Percentiles rank a stretch among this genome's conserved stretches.
Conservation (phyloP, 2,888 invertebrate species). For the Rhogogaster chlorosoma region DNA sequence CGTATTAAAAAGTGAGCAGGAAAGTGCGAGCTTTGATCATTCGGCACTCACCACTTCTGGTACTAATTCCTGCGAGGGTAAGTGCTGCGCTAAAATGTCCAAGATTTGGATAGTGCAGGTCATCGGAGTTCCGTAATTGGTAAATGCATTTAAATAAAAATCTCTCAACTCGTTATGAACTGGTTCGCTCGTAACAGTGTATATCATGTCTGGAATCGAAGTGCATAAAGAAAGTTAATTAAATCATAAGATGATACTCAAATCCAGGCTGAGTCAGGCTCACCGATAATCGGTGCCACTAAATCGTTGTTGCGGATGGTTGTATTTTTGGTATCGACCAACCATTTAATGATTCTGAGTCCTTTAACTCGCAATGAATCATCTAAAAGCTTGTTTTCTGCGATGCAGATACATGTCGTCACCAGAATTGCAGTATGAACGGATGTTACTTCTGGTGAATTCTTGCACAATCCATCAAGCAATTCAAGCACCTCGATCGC, state of each 20-base stretch:
- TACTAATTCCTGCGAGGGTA: neutral
- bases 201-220: constrained; percentile 8
- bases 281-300: neutral
- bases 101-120: neutral
- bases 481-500: neutral
- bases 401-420: constrained; percentile 1
- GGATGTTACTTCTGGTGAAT: constrained; percentile 8
- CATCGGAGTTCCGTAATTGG: neutral
- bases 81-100: neutral
- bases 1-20: neutral
- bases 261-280: neutral
- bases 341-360: constrained; percentile 4
- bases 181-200: neutral
- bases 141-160: neutral
- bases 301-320: neutral
- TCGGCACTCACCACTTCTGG: neutral
- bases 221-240: neutral
- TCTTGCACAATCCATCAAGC: constrained; percentile 11
- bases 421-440: constrained; percentile 3
- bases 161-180: neutral
- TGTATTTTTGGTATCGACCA: constrained; percentile 10
- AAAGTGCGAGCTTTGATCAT: neutral
- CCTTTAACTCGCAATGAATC: constrained; percentile 6
- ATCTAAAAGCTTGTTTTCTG: neutral
- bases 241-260: neutral